phyloP scores from a whole-genome alignment of 2,113 vertebrate species.

The Forbesichthys papilliferus region DNA sequence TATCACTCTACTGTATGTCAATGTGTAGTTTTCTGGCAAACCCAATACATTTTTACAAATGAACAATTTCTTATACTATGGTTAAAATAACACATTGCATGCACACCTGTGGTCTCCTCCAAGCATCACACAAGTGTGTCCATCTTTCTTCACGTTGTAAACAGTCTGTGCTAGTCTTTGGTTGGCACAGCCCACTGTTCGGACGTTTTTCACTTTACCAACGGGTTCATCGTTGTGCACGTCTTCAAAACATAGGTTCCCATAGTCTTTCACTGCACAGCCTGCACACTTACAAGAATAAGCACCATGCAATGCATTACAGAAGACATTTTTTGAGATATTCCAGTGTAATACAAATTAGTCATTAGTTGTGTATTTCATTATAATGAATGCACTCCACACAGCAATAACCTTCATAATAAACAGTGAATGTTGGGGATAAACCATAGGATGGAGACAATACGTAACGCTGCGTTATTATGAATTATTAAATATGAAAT shows the following conservation, averaged over 20 bases:
- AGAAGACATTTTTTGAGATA: too few relatives aligned
- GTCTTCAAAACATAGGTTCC: constrained; percentile 71
- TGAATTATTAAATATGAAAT: too few relatives aligned
- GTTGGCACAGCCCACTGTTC: constrained; percentile 72
- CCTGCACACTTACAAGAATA: constrained; percentile 43
- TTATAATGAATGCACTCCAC: too few relatives aligned
- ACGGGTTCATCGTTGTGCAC: constrained; percentile 46
- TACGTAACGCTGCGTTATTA: too few relatives aligned
- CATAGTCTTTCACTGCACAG: constrained; percentile 77
- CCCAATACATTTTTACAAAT: too few relatives aligned
- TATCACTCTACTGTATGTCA: too few relatives aligned
- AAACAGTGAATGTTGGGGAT: too few relatives aligned
- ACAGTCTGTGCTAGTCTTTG: constrained; percentile 63
- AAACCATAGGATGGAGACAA: too few relatives aligned
- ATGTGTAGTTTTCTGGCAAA: too few relatives aligned
- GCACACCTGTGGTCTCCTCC: constrained; percentile 80
- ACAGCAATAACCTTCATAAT: too few relatives aligned
- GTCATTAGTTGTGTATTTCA: too few relatives aligned
- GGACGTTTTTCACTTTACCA: constrained; percentile 38
- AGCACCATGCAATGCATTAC: not conserved
- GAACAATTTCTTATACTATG: not conserved
- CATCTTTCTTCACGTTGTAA: constrained; percentile 62
- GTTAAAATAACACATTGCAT: not conserved
- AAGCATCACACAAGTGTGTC: constrained; percentile 69
- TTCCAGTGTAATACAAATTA: too few relatives aligned